Conservation (phyloP, 2,888 invertebrate genomes). For the Tenthredo distinguenda region DNA sequence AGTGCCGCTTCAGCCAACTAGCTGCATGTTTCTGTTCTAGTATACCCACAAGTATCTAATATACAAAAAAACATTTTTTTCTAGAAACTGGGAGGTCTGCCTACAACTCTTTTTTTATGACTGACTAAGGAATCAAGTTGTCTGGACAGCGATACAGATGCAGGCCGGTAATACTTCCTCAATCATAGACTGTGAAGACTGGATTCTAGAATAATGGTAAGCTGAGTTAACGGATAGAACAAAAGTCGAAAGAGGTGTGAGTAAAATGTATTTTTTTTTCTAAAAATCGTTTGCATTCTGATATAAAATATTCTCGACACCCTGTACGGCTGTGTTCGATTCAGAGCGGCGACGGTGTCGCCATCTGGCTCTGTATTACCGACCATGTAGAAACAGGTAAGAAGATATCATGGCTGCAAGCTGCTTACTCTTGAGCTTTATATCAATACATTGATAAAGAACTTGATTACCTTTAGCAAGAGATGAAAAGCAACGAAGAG, state of each 20-base stretch:
- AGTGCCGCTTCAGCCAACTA: neutral
- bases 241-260: neutral
- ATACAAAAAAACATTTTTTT: neutral
- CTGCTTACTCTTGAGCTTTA: conserved; percentile 58
- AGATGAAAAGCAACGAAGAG: conserved; percentile 40
- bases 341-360: conserved; percentile 57
- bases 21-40: neutral
- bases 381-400: conserved; percentile 61
- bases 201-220: conserved; percentile 30
- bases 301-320: conserved; percentile 11
- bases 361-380: conserved; percentile 64
- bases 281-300: neutral
- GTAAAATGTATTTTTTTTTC: neutral
- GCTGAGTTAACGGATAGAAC: neutral
- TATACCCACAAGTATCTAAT: neutral
- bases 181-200: neutral
- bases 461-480: conserved; percentile 54
- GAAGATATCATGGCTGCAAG: conserved; percentile 69
- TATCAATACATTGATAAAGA: conserved; percentile 58
- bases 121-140: neutral
- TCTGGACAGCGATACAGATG: neutral
- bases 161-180: neutral
- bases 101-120: neutral
- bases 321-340: conserved; percentile 36
- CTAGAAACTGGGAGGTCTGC: neutral